These are phyloP conservation scores for Drosophila dives DNA, from an alignment of 2,888 invertebrate species.

Conservation along the genomic window DNA sequence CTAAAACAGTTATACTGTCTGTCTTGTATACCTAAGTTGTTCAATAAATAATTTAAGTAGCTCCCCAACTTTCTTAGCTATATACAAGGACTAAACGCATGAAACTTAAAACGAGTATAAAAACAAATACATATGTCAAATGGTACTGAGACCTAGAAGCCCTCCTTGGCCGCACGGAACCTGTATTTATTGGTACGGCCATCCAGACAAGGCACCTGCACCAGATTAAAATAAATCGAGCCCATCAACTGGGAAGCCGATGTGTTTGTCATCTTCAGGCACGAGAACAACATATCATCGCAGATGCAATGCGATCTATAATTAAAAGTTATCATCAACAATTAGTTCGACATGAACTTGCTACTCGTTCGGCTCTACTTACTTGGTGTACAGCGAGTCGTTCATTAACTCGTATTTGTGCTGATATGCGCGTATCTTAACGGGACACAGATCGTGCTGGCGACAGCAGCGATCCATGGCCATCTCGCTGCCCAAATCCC, in stretches of 20 bases:
- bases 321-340: slow-evolving; percentile 26
- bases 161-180: slow-evolving; percentile 83
- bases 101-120: background rate
- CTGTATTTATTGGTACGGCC: slow-evolving; percentile 74
- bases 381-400: slow-evolving; percentile 93
- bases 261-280: slow-evolving; percentile 90
- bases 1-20: slow-evolving; percentile 10
- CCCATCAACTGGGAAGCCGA: slow-evolving; percentile 91
- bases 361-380: slow-evolving; percentile 63
- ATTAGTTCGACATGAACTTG: background rate
- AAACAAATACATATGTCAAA: background rate
- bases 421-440: slow-evolving; percentile 88
- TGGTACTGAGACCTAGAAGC: slow-evolving; percentile 66
- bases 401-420: slow-evolving; percentile 93
- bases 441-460: slow-evolving; percentile 95
- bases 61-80: slow-evolving; percentile 22
- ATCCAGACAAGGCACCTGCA: slow-evolving; percentile 86
- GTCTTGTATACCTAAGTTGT: slow-evolving; percentile 27
- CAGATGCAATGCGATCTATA: slow-evolving; percentile 93
- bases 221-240: slow-evolving; percentile 93
- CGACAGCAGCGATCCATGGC: slow-evolving; percentile 94
- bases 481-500: slow-evolving; percentile 91
- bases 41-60: slow-evolving; percentile 61
- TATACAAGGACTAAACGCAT: slow-evolving; percentile 36
- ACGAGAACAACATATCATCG: slow-evolving; percentile 92